Evolutionary conservation across 2,797 vertebrate genomes (phyloP), one percentile per base, ranked within the genome.

Genomic region (Mallotus villosus): DNA sequence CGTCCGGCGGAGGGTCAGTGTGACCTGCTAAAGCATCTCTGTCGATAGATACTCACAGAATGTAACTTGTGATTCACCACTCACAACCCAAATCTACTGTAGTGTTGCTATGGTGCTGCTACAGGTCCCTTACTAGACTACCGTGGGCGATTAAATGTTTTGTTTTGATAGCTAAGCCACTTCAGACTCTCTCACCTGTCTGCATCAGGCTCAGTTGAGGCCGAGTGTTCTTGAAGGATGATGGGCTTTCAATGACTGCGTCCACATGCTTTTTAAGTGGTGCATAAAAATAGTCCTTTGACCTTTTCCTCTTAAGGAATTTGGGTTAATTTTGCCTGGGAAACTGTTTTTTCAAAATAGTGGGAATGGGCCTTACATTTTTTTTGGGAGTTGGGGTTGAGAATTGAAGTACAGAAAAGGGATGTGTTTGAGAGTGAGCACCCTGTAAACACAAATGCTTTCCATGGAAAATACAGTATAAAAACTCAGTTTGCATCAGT

Each of bases 1-100:
- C 32, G 85, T 87, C 73, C 69, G 73, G 70, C 78, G 70, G 65
- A 65, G 73, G 75, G 71, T 85, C 83, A 81, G 5, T 27, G 79
- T 80, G 85, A 89, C 74, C 81, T 41, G 67, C 71, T 53, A 19
- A 19, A 53, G 51, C 51, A 3, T 12, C 46, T 51, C 12, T 12
- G 2, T 17, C 11, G 9, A 14, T 34, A 34, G 1, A 34, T 7
- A 1, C 37, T 41, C 8, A 11, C 37, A 41, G 9, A 41, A 7
- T 0, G 8, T 34, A 34, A 41, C 8, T 41, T 41, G 2, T 9
- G 37, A 41, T 41, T 41, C 37, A 41, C 11, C 8, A 41, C 37
- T 41, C 37, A 21, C 53, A 41, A 41, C 37, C 7, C 37, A 41
- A 41, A 41, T 41, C 37, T 11, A 41, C 37, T 41, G 37, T 11